Evolutionary conservation across 2,888 invertebrate species (phyloP), one percentile per base, ranked within the genome.

Genomic region (Athrips mouffetella): DNA sequence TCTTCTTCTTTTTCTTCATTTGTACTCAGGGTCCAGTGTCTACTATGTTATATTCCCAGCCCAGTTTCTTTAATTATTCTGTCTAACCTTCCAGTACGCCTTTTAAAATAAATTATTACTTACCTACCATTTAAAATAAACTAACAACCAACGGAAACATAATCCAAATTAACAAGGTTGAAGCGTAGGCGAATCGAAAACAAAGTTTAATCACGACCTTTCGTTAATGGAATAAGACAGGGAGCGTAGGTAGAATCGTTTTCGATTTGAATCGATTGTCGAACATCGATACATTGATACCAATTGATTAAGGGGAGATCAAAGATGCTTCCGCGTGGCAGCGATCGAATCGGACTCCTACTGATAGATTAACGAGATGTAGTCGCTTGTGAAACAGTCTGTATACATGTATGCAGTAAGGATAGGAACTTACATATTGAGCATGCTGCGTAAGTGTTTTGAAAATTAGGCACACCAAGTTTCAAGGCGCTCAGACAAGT

Each of bases 321-420:
- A 77, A 78, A 79, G 80, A 79, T 78, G 73, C 77, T 82, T 81
- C 82, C 80, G 77, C 80, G 65, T 76, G 78, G 73, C 67, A 8
- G 44, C 23, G 45, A 45, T 45, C 33, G 45, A 11, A 42, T 30
- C 40, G 20, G 21, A 37, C 61, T 64, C 66, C 67, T 60, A 59
- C 63, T 57, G 59, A 59, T 63, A 67, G 67, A 72, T 69, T 71
- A 73, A 67, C 64, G 65, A 72, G 63, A 59, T 59, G 50, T 57
- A 62, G 50, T 64, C 53, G 54, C 51, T 66, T 65, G 61, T 61
- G 57, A 61, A 65, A 57, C 63, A 50, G 48, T 33, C 18, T 20
- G 8, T 25, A 39, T 27, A 13, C 10, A 27, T 21, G 27, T 13
- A 2, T 11, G 45, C 20, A 31, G n/a, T n/a, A n/a, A n/a, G n/a